phyloP scores from a whole-genome alignment of 2,113 vertebrate genomes.

The Platysteira castanea region DNA sequence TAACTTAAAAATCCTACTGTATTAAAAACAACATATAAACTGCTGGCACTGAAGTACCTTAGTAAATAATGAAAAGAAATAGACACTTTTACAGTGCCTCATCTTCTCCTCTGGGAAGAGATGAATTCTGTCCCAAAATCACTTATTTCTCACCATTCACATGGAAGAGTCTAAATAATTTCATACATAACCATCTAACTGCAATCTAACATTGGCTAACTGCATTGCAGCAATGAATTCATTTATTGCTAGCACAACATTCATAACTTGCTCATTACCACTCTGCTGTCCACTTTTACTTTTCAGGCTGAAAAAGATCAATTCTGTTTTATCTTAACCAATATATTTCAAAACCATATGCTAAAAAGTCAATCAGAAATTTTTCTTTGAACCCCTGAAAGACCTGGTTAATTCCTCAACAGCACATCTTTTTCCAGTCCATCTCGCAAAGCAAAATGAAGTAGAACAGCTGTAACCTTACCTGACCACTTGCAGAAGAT shows the following conservation, averaged over 20 bases:
- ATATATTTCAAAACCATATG: not conserved
- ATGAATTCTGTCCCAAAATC: not conserved
- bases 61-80: not conserved
- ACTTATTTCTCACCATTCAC: not conserved
- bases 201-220: not conserved
- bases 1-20: not conserved
- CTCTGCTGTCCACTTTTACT: not conserved
- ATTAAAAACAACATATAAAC: not conserved
- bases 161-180: not conserved
- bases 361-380: not conserved
- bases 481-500: not conserved
- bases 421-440: not conserved
- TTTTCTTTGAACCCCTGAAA: not conserved
- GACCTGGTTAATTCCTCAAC: not conserved
- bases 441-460: not conserved
- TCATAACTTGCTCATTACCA: not conserved
- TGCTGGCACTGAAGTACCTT: not conserved
- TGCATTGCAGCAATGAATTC: not conserved
- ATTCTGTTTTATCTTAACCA: not conserved
- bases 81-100: not conserved
- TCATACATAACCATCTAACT: not conserved
- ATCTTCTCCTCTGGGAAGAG: not conserved
- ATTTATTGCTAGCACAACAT: not conserved
- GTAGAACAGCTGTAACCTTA: conserved; percentile 34
- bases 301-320: not conserved